Evolutionary conservation across 2,888 invertebrate species (phyloP).

Genomic region (Drosophila planitibia): DNA sequence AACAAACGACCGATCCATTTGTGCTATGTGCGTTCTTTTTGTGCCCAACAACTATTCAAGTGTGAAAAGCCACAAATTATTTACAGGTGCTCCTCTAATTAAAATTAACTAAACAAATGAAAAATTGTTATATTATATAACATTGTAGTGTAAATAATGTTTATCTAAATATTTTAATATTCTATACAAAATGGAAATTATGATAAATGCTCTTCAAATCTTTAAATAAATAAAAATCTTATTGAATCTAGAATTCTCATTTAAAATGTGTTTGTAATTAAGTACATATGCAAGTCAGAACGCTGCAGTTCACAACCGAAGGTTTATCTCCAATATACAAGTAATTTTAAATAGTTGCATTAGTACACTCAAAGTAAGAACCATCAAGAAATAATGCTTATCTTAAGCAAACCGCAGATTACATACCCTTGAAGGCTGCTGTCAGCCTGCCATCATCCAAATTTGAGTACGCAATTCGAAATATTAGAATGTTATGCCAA

Average conservation of each 20-base stretch:
- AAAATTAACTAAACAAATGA: not conserved
- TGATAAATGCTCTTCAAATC: not conserved
- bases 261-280: not conserved
- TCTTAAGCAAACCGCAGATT: not conserved
- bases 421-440: not conserved
- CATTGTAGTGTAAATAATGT: not conserved
- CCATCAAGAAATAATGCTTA: fast-evolving
- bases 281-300: not conserved
- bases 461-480: not conserved
- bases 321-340: not conserved
- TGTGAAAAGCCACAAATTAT: slow-evolving; percentile 27
- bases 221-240: not conserved
- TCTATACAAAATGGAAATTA: not conserved
- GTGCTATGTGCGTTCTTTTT: slow-evolving; percentile 7
- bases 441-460: not conserved
- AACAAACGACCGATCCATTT: slow-evolving; percentile 63
- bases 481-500: no score
- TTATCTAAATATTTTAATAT: not conserved
- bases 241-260: not conserved
- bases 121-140: not conserved
- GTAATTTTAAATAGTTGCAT: not conserved
- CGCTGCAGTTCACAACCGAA: not conserved
- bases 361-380: not conserved
- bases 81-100: not conserved
- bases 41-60: slow-evolving; percentile 2